Conservation (phyloP, 64 coral and sea anemone genomes). For the Montipora cactus region DNA sequence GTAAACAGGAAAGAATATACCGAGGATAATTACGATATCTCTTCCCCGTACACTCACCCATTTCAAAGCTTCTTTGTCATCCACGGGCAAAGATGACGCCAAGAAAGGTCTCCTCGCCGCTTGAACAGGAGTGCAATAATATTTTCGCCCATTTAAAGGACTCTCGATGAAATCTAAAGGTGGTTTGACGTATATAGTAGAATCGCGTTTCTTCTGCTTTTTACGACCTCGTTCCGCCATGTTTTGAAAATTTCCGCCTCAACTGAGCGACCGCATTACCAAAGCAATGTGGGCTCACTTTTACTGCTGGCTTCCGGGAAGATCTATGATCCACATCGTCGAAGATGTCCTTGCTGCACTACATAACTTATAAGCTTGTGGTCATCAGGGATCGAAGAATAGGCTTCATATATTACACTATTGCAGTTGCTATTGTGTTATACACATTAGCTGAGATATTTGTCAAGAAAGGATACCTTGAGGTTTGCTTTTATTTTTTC, state of each 20-base stretch:
- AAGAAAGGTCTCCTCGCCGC: slow-evolving; percentile 90
- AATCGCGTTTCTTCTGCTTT: slow-evolving; percentile 73
- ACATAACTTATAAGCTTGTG: slow-evolving; percentile 94
- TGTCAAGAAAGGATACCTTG: slow-evolving; percentile 91
- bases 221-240: slow-evolving; percentile 75
- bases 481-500: slow-evolving; percentile 41
- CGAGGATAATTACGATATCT: too few relatives aligned
- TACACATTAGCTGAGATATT: slow-evolving; percentile 96
- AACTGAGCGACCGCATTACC: not conserved
- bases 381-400: slow-evolving; percentile 92
- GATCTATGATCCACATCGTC: too few relatives aligned
- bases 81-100: slow-evolving; percentile 76
- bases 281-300: not conserved
- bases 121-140: slow-evolving; percentile 90
- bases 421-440: slow-evolving; percentile 71
- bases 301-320: slow-evolving; percentile 40
- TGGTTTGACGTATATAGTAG: slow-evolving; percentile 72
- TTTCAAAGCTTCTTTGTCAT: slow-evolving; percentile 74
- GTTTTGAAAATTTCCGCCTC: slow-evolving; percentile 71
- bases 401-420: slow-evolving; percentile 82
- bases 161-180: slow-evolving; percentile 87
- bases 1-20: too few relatives aligned
- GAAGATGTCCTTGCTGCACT: slow-evolving; percentile 94
- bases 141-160: slow-evolving; percentile 73
- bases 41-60: slow-evolving; percentile 54